Evolutionary conservation across 2,888 invertebrate genomes (phyloP).

Genomic region (Luperina testacea): DNA sequence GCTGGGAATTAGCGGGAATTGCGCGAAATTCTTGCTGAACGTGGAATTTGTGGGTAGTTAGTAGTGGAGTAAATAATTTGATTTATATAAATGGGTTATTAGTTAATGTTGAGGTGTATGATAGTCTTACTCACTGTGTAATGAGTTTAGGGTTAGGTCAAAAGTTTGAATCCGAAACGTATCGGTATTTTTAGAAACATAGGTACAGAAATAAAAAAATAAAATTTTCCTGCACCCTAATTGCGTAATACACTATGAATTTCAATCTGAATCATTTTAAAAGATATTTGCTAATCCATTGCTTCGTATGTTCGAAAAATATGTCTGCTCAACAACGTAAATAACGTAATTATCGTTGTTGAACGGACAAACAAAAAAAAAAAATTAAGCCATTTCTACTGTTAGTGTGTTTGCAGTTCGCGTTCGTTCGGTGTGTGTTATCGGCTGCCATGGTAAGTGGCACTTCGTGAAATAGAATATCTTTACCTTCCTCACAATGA

Average conservation of each 20-base stretch:
- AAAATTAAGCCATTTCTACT: too few species aligned
- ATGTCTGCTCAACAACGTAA: too few species aligned
- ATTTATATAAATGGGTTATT: neutral
- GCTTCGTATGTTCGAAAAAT: too few species aligned
- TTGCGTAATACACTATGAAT: neutral
- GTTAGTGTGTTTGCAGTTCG: too few species aligned
- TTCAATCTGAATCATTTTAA: neutral
- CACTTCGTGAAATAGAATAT: too few species aligned
- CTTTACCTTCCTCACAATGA: neutral
- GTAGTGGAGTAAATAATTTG: neutral
- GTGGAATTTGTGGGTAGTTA: slow-evolving; percentile 12
- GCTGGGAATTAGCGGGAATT: slow-evolving; percentile 33
- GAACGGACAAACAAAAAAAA: too few species aligned
- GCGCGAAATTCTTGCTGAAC: slow-evolving; percentile 19
- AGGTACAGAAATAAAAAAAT: neutral
- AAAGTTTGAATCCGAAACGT: neutral
- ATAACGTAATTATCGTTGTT: too few species aligned
- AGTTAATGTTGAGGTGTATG: neutral
- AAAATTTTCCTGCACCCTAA: neutral
- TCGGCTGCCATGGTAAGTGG: too few species aligned
- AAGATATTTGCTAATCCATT: too few species aligned
- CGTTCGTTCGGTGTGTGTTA: too few species aligned
- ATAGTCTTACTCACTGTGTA: neutral
- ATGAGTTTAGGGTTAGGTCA: neutral
- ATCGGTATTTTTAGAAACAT: neutral